Conservation (phyloP, 2,888 invertebrate genomes). For the Temnothorax unifasciatus region DNA sequence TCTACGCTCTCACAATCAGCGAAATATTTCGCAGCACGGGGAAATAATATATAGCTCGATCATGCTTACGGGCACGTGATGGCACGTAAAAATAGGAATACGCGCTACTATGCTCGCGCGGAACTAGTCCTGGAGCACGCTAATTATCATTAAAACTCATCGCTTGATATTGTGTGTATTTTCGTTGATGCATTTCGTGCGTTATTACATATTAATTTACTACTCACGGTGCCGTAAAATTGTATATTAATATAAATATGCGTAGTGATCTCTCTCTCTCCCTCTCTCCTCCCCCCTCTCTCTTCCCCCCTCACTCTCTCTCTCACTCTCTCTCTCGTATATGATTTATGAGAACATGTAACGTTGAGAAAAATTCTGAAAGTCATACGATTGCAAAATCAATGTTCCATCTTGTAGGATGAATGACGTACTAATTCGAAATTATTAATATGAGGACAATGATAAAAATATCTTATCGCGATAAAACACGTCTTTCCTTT, state of each 20-base stretch:
- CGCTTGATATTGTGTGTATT: background rate
- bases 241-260: background rate
- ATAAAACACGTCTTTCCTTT: conserved; percentile 5
- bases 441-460: conserved; percentile 8
- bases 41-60: background rate
- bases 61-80: background rate
- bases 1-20: background rate
- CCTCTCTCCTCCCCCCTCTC: background rate
- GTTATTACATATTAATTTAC: conserved; percentile 18
- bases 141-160: conserved; percentile 17
- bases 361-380: conserved; percentile 5
- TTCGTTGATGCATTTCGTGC: background rate
- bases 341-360: background rate
- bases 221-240: background rate
- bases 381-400: conserved; percentile 1
- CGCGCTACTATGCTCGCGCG: background rate
- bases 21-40: background rate
- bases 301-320: background rate
- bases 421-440: conserved; percentile 1
- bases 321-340: background rate
- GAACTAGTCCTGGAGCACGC: background rate
- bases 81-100: background rate
- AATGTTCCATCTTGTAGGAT: background rate
- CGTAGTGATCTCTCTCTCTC: background rate
- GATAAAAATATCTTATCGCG: conserved; percentile 25